These are phyloP conservation scores for Drosophila saltans DNA, from an alignment of 1,140 invertebrate genomes.

Conservation along the genomic window DNA sequence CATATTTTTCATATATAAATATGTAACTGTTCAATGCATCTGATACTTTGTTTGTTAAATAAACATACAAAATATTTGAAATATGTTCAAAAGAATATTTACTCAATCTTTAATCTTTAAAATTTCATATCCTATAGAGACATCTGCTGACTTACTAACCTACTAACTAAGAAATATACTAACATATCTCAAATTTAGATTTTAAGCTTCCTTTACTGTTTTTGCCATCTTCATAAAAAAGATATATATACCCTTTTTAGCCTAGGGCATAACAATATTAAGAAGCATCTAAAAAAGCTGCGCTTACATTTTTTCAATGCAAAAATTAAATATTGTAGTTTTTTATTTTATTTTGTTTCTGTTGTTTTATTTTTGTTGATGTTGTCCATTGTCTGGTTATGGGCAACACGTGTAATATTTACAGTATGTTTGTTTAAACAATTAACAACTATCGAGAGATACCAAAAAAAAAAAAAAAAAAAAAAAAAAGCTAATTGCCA, in stretches of 20 bases:
- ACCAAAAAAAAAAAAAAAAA: background rate
- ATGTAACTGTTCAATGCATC: too few relatives aligned
- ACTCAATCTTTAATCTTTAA: too few relatives aligned
- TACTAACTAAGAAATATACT: too few relatives aligned
- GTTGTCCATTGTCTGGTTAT: constrained; percentile 8
- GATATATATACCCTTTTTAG: background rate
- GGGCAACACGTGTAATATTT: constrained; percentile 23
- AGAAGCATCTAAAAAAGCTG: background rate
- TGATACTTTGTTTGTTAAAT: too few relatives aligned
- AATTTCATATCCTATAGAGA: too few relatives aligned
- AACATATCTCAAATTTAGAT: too few relatives aligned
- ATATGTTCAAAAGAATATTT: too few relatives aligned
- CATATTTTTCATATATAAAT: too few relatives aligned
- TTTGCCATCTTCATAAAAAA: background rate
- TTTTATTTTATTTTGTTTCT: background rate
- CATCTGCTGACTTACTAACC: too few relatives aligned
- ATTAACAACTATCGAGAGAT: constrained; percentile 15
- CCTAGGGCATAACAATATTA: background rate
- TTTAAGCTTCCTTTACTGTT: too few relatives aligned
- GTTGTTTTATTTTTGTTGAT: constrained; percentile 4
- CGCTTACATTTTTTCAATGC: constrained; percentile 6
- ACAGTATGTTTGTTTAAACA: constrained; percentile 15
- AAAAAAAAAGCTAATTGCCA: constrained; percentile 13
- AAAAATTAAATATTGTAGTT: constrained; percentile 5
- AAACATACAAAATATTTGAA: too few relatives aligned